Evolutionary conservation across 1,140 invertebrate genomes (phyloP).

Genomic region (Harlomillsia oculata): DNA sequence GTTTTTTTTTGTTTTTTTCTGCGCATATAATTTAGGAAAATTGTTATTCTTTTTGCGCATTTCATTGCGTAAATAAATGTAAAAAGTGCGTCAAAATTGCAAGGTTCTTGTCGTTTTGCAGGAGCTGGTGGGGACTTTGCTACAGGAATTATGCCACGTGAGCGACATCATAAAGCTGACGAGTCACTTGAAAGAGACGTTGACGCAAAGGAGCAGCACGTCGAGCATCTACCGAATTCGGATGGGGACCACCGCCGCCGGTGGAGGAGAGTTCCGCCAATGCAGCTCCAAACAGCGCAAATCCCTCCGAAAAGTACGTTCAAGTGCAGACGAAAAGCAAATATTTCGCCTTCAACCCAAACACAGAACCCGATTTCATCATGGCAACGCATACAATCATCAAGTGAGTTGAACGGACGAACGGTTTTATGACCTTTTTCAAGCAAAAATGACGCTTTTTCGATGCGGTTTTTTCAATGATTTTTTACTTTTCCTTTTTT

Average conservation of each 20-base stretch:
- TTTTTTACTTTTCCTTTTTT: neutral
- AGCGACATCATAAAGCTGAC: slow-evolving; percentile 58
- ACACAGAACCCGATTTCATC: slow-evolving; percentile 68
- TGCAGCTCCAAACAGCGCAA: no score
- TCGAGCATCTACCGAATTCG: slow-evolving; percentile 68
- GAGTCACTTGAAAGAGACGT: slow-evolving; percentile 63
- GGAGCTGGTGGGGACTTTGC: slow-evolving; percentile 54
- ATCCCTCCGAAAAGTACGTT: slow-evolving; percentile 67
- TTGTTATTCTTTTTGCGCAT: neutral
- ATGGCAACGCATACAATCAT: slow-evolving; percentile 84
- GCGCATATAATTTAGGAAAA: neutral
- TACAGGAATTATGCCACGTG: slow-evolving; percentile 69
- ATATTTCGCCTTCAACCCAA: slow-evolving; percentile 61
- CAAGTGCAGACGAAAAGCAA: slow-evolving; percentile 80
- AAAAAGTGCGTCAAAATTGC: no score
- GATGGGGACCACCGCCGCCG: no score
- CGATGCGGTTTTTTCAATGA: neutral
- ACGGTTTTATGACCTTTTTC: neutral
- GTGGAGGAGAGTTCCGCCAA: no score
- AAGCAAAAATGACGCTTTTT: neutral
- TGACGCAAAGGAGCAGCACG: slow-evolving; percentile 55
- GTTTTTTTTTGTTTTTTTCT: neutral
- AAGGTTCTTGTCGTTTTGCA: slow-evolving; percentile 38
- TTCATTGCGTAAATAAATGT: neutral
- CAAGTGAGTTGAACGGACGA: slow-evolving; percentile 39